A percentile compares a stretch with the other conserved stretches of the same genome.
phyloP scores from a whole-genome alignment of 2,888 invertebrate genomes.

The Hirtodrosophila histrioides region DNA sequence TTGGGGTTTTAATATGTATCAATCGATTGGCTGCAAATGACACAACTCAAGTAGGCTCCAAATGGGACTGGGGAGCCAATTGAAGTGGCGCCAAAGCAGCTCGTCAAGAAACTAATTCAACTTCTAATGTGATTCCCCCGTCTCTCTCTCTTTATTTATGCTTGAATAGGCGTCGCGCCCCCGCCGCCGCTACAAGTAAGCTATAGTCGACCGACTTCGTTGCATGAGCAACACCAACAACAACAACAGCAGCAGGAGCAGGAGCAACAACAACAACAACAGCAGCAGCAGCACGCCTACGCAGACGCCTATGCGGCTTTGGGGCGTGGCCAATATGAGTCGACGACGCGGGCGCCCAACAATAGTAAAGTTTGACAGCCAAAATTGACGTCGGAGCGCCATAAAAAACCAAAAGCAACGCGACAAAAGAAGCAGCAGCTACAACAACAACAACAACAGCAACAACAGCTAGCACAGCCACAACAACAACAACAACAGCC shows the following conservation, averaged over 20 bases:
- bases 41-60: conserved; percentile 15
- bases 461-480: conserved; percentile 56
- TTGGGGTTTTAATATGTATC: conserved; percentile 5
- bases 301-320: conserved; percentile 84
- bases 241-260: conserved; percentile 39
- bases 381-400: conserved; percentile 61
- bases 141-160: conserved; percentile 1
- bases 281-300: conserved; percentile 68
- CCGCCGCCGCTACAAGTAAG: conserved; percentile 84
- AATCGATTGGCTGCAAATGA: conserved; percentile 27
- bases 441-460: conserved; percentile 47
- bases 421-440: conserved; percentile 63
- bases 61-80: conserved; percentile 1
- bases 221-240: conserved; percentile 76
- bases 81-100: conserved; percentile 28
- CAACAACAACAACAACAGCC: conserved; percentile 58
- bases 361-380: conserved; percentile 76
- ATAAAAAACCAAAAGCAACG: conserved; percentile 75
- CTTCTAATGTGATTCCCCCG: conserved; percentile 23
- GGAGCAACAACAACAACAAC: conserved; percentile 50
- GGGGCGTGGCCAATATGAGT: conserved; percentile 83
- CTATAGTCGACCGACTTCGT: conserved; percentile 84
- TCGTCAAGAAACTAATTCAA: conserved; percentile 32
- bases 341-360: conserved; percentile 79
- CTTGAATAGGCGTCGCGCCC: conserved; percentile 83